These are phyloP conservation scores for Steinernema feltiae DNA, from an alignment of 1,140 invertebrate species.

Conservation along the genomic window DNA sequence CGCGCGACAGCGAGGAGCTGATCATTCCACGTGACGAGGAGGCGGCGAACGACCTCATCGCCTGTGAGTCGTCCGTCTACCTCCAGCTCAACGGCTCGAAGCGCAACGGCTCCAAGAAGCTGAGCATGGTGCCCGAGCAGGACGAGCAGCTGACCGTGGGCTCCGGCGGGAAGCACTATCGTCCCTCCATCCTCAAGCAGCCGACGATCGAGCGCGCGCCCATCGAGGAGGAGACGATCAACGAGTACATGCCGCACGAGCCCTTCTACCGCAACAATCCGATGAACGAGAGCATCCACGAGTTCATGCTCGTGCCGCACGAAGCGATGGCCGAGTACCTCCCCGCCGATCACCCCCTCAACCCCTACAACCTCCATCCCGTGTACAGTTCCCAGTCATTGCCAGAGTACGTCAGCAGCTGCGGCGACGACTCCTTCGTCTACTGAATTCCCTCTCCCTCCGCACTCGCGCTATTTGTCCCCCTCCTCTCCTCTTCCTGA, in stretches of 20 bases:
- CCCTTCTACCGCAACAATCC: slow-evolving; percentile 8
- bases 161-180: background rate
- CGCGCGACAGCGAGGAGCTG: slow-evolving; percentile 22
- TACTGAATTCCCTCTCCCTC: background rate
- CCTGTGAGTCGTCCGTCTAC: slow-evolving; percentile 20
- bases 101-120: slow-evolving; percentile 26
- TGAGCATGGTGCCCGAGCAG: slow-evolving; percentile 36
- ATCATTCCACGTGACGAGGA: slow-evolving; percentile 21
- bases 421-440: background rate
- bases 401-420: background rate
- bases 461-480: background rate
- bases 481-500: background rate
- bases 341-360: background rate
- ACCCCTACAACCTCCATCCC: background rate
- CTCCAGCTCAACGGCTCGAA: slow-evolving; percentile 20
- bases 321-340: background rate
- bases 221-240: background rate
- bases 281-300: background rate
- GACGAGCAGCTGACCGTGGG: slow-evolving; percentile 29
- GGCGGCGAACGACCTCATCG: slow-evolving; percentile 18
- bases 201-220: background rate
- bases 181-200: background rate
- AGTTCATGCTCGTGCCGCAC: background rate
- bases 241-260: slow-evolving; percentile 2
- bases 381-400: slow-evolving; percentile 1